Evolutionary conservation across 2,113 vertebrate species (phyloP).

Genomic region (Cyanoramphus novaezelandiae): DNA sequence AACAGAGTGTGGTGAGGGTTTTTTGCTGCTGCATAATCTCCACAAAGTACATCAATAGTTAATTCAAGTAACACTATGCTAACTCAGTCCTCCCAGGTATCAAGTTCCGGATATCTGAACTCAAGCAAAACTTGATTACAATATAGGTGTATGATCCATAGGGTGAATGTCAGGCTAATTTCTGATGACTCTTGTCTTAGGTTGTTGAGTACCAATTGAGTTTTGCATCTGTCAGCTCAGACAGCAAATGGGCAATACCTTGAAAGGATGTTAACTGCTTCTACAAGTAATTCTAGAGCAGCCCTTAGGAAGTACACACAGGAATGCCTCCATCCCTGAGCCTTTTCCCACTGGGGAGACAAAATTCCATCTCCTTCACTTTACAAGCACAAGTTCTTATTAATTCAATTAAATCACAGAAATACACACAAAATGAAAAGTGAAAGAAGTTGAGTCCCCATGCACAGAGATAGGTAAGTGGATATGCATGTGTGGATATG

Average conservation of each 20-base stretch:
- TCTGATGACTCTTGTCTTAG: background rate
- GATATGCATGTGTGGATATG: background rate
- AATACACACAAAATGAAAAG: background rate
- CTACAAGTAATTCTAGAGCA: background rate
- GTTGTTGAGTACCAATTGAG: background rate
- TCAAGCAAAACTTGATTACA: background rate
- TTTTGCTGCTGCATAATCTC: background rate
- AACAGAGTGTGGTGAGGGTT: background rate
- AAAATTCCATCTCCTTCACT: background rate
- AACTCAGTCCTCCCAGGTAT: background rate
- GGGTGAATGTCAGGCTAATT: background rate
- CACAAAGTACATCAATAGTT: background rate
- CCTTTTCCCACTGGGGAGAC: background rate
- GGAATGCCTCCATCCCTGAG: background rate
- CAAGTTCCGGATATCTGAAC: background rate
- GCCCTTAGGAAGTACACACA: background rate
- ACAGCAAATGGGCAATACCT: background rate
- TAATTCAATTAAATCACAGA: background rate
- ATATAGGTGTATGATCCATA: background rate
- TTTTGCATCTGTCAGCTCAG: background rate
- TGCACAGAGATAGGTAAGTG: background rate
- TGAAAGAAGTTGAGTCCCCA: background rate
- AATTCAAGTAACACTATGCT: background rate
- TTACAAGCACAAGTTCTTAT: background rate
- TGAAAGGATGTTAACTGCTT: background rate